Evolutionary conservation across 2,888 invertebrate species (phyloP).

Genomic region (Adela reaumurella): DNA sequence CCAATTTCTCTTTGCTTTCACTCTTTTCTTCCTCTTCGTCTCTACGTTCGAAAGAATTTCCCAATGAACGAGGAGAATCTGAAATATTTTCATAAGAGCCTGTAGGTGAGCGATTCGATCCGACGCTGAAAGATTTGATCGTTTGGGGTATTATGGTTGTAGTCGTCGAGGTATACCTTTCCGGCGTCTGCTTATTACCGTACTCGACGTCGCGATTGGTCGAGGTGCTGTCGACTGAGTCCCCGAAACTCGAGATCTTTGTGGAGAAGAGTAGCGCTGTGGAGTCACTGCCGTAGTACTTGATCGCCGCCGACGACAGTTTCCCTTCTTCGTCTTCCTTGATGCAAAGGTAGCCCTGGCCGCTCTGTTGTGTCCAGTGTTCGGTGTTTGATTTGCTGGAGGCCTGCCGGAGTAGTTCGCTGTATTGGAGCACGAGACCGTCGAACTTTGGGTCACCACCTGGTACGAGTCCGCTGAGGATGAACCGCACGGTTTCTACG

Average conservation of each 20-base stretch:
- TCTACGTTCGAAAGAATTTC: conserved; percentile 26
- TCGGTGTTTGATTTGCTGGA: conserved; percentile 21
- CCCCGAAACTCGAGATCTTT: conserved; percentile 51
- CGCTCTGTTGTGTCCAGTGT: conserved; percentile 37
- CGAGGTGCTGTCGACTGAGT: conserved; percentile 33
- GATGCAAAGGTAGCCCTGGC: conserved; percentile 42
- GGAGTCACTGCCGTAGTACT: conserved; percentile 41
- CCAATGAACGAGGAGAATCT: conserved; percentile 24
- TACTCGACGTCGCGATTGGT: conserved; percentile 36
- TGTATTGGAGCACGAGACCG: conserved; percentile 39
- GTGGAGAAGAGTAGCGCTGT: conserved; percentile 48
- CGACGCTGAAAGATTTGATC: conserved; percentile 39
- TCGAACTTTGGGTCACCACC: conserved; percentile 34
- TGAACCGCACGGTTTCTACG: conserved; percentile 53
- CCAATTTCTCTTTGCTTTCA: conserved; percentile 32
- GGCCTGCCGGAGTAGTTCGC: conserved; percentile 28
- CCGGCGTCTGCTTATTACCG: conserved; percentile 23
- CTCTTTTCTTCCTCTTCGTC: conserved; percentile 21
- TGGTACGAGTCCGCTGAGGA: conserved; percentile 43
- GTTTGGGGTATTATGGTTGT: conserved; percentile 40
- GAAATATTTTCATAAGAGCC: conserved; percentile 35
- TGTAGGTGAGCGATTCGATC: conserved; percentile 39
- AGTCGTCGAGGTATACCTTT: conserved; percentile 43
- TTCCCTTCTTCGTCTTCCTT: conserved; percentile 34
- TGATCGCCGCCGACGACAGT: conserved; percentile 36